These are phyloP conservation scores for Ceratina japonica DNA, from an alignment of 1,140 invertebrate genomes.

Conservation along the genomic window DNA sequence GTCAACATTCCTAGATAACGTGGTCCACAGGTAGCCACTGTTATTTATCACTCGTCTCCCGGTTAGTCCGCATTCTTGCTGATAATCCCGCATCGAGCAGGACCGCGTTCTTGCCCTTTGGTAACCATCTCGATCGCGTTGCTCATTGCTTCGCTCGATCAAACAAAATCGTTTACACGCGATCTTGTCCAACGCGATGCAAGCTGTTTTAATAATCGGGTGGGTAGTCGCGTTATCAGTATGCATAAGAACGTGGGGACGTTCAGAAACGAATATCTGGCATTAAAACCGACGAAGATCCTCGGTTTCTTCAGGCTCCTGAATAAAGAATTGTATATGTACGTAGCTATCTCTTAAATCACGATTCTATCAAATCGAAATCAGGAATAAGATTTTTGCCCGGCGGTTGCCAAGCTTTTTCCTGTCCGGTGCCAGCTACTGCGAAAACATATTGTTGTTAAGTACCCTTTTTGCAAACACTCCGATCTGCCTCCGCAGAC, in stretches of 20 bases:
- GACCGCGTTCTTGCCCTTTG: constrained; percentile 44
- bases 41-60: constrained; percentile 59
- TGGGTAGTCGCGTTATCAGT: too few species aligned
- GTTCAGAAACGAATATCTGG: too few species aligned
- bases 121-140: constrained; percentile 44
- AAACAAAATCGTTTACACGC: constrained; percentile 29
- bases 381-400: neutral
- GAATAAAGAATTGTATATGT: neutral
- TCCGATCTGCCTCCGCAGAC: constrained; percentile 8
- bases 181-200: neutral
- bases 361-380: constrained; percentile 19
- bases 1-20: constrained; percentile 63
- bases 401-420: constrained; percentile 3
- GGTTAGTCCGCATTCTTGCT: constrained; percentile 62
- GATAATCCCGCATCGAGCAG: constrained; percentile 46
- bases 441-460: constrained; percentile 40
- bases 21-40: constrained; percentile 51
- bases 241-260: too few species aligned
- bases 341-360: neutral
- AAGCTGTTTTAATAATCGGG: too few species aligned
- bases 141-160: constrained; percentile 9
- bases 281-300: neutral
- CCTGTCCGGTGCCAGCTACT: constrained; percentile 15
- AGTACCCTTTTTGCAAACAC: constrained; percentile 29
- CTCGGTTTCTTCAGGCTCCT: neutral